Evolutionary conservation across 1,140 invertebrate genomes (phyloP).

Genomic region (Eciton burchellii): DNA sequence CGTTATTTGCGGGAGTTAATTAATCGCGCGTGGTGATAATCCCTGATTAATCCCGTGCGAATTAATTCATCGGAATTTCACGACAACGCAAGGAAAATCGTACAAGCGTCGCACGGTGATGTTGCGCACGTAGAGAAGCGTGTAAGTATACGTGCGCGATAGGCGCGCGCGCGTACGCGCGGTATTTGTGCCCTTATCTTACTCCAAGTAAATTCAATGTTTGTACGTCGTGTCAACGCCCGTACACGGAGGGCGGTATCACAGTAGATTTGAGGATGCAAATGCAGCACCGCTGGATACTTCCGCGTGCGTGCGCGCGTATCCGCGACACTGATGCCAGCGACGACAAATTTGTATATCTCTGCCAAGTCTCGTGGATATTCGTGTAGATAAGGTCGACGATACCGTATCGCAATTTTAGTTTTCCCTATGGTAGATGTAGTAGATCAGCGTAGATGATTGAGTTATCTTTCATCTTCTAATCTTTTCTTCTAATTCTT

Average conservation of each 20-base stretch:
- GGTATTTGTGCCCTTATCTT: conserved; percentile 76
- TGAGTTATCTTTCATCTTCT: neutral
- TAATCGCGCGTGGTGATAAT: too few relatives aligned
- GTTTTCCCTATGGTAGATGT: neutral
- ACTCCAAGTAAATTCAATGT: conserved; percentile 71
- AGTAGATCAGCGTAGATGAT: neutral
- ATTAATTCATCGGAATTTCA: conserved; percentile 66
- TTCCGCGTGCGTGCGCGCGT: conserved; percentile 59
- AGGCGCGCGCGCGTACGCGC: conserved; percentile 45
- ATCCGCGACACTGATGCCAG: conserved; percentile 2
- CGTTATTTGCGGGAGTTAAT: too few relatives aligned
- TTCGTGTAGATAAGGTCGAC: conserved; percentile 7
- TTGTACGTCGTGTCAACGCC: conserved; percentile 70
- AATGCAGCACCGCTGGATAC: conserved; percentile 60
- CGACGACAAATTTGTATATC: conserved; percentile 45
- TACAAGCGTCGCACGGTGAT: conserved; percentile 55
- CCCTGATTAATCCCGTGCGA: conserved; percentile 5
- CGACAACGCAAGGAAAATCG: conserved; percentile 61
- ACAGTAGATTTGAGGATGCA: conserved; percentile 76
- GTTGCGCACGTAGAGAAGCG: conserved; percentile 48
- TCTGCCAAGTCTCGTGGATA: conserved; percentile 13
- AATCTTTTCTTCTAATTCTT: neutral
- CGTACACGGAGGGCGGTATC: conserved; percentile 61
- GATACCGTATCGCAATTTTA: conserved; percentile 7
- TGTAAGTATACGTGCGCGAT: conserved; percentile 63